Conservation (phyloP, 30 jellyfish, hydroid and myxozoan species). For the Pelagia noctiluca region DNA sequence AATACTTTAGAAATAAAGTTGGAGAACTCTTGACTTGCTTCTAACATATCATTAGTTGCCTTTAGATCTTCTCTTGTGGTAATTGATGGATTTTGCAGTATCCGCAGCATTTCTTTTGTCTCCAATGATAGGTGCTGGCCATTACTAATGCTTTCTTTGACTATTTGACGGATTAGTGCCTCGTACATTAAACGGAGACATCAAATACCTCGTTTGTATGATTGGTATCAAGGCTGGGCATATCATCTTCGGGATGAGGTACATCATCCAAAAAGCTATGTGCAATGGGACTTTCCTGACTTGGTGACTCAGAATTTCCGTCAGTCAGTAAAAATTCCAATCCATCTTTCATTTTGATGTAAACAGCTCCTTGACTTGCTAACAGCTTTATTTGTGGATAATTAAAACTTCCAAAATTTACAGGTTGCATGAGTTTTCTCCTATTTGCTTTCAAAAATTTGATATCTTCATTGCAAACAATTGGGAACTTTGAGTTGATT, state of each 20-base stretch:
- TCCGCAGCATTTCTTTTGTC: slow-evolving; percentile 51
- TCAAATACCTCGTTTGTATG: too few species aligned
- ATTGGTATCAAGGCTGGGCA: too few species aligned
- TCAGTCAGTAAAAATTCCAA: slow-evolving; percentile 1
- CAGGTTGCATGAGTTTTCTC: background rate
- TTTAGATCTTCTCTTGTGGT: slow-evolving; percentile 58
- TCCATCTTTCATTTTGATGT: background rate
- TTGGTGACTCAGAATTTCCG: too few species aligned
- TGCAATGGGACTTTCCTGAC: too few species aligned
- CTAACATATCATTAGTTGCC: slow-evolving; percentile 43
- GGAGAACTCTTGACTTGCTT: slow-evolving; percentile 63
- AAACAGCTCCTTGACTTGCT: background rate
- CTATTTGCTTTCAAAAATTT: background rate
- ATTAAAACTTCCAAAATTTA: background rate
- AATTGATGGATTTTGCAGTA: slow-evolving; percentile 59
- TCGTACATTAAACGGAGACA: slow-evolving; percentile 9
- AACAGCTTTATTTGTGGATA: background rate
- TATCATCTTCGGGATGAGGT: too few species aligned
- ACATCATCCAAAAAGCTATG: too few species aligned
- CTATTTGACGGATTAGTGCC: too few species aligned
- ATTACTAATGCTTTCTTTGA: too few species aligned
- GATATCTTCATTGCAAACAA: background rate
- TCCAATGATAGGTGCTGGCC: slow-evolving; percentile 43
- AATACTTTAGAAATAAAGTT: slow-evolving; percentile 48
- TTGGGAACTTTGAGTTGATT: slow-evolving; percentile 3